Evolutionary conservation across 2,797 vertebrate genomes (phyloP), one percentile per base, ranked within the genome.

Genomic region (Sparidentex hasta): DNA sequence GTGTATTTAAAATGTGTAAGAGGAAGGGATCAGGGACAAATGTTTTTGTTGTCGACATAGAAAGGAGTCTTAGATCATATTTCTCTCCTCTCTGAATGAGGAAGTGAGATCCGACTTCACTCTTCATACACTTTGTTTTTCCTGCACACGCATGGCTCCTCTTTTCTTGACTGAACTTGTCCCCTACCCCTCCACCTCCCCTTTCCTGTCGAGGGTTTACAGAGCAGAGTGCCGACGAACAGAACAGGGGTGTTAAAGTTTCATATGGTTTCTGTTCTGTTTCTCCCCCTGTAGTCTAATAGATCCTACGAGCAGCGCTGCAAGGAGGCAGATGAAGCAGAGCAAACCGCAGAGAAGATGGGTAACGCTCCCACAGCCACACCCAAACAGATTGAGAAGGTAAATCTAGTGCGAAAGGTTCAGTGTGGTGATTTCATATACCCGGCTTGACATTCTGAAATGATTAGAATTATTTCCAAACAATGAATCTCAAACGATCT

Each of bases 331-430:
- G 98, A 98, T 0, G 98, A 99, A 3, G 96, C 97, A 0, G 96
- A 98, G 78, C 95, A 95, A 71, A 90, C 59, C 23, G 94, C 94
- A 0, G 96, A 97, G 77, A 97, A 95, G 69, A 82, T 90, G 47
- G 94, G 89, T 3, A 88, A 74, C 62, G 3, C 84, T 0, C 92
- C 95, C 77, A 83, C 88, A 0, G 94, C 96, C 71, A 97, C 96
- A 58, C 95, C 94, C 41, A 99, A 98, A 87, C 97, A 98, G 85
- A 92, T 93, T 5, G 98, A 99, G 75, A 99, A 97, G 97, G 98
- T 98, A 93, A 80, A 65, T 55, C 18, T 66, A 20, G 50, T 67
- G 5, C 38, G 2, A 38, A 38, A 43, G 25, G 3, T 44, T 7
- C 48, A 58, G 4, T 65, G 16, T 8, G n/a, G 8, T 48, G 17